Evolutionary conservation across 2,113 vertebrate species (phyloP).

Genomic region (Limanda limanda): DNA sequence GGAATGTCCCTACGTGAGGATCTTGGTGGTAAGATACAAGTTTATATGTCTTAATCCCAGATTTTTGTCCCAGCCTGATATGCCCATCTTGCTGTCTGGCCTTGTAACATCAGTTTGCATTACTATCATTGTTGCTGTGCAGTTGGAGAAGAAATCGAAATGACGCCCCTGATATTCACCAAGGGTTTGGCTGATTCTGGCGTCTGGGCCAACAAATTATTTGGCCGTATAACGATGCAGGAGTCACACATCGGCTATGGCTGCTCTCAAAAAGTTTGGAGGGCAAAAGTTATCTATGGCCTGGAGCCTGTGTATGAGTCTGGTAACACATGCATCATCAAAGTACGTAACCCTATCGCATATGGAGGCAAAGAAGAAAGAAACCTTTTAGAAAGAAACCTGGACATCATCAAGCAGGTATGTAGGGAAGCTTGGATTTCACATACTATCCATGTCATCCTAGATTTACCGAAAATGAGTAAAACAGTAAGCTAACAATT

Average conservation of each 20-base stretch:
- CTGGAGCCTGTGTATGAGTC: slow-evolving; percentile 96
- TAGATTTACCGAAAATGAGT: neutral
- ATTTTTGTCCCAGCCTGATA: neutral
- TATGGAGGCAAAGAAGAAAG: slow-evolving; percentile 92
- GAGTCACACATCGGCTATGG: slow-evolving; percentile 82
- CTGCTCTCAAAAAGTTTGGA: slow-evolving; percentile 88
- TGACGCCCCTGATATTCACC: slow-evolving; percentile 93
- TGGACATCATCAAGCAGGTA: slow-evolving; percentile 92
- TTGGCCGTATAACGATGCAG: slow-evolving; percentile 91
- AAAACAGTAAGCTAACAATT: slow-evolving; percentile 11
- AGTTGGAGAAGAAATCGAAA: slow-evolving; percentile 99
- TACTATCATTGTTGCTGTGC: slow-evolving; percentile 9
- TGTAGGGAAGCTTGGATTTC: slow-evolving; percentile 15
- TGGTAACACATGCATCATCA: slow-evolving; percentile 90
- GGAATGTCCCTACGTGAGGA: slow-evolving; percentile 90
- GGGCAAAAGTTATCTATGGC: slow-evolving; percentile 94
- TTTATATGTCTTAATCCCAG: neutral
- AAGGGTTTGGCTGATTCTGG: slow-evolving; percentile 93
- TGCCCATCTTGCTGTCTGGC: neutral
- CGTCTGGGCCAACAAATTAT: slow-evolving; percentile 93
- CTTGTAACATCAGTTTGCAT: neutral
- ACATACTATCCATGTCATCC: neutral
- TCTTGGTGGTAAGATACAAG: slow-evolving; percentile 86
- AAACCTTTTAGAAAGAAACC: slow-evolving; percentile 89
- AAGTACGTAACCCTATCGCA: slow-evolving; percentile 87